A percentile compares a stretch with the other conserved stretches of the same genome.
Conservation (phyloP, 2,797 vertebrate species). For the Sciaenops ocellatus region DNA sequence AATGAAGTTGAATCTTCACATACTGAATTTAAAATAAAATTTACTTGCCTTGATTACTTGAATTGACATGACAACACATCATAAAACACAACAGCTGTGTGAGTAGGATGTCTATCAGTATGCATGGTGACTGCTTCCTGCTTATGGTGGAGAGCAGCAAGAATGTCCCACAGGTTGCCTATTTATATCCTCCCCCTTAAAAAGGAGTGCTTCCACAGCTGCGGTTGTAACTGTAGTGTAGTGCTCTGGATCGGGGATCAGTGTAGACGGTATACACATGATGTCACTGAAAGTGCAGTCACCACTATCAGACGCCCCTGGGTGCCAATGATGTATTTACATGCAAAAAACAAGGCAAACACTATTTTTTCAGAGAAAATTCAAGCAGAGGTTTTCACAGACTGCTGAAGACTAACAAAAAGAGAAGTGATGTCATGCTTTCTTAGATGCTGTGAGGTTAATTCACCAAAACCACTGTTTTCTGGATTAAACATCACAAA, state of each 20-base stretch:
- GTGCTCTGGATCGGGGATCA: constrained; percentile 16
- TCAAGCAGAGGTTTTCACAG: not conserved
- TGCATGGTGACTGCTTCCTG: constrained; percentile 8
- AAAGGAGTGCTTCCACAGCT: constrained; percentile 33
- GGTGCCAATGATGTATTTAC: constrained; percentile 4
- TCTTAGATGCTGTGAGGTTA: not conserved
- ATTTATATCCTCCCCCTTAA: constrained; percentile 38
- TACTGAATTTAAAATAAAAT: not conserved
- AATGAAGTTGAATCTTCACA: not conserved
- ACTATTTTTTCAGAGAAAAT: not conserved
- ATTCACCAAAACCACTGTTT: not conserved
- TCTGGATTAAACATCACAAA: not conserved
- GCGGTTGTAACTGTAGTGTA: constrained; percentile 35
- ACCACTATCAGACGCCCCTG: not conserved
- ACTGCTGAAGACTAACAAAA: not conserved
- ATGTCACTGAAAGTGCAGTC: constrained; percentile 13
- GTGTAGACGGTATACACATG: not conserved
- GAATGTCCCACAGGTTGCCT: constrained; percentile 39
- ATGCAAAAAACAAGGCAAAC: not conserved
- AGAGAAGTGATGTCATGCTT: not conserved
- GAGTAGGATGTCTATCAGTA: constrained; percentile 11
- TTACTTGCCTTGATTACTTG: not conserved
- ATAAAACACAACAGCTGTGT: constrained; percentile 7
- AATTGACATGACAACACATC: not conserved
- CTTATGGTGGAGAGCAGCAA: not conserved